phyloP scores from a whole-genome alignment of 2,888 invertebrate species.

The Hypena proboscidalis region DNA sequence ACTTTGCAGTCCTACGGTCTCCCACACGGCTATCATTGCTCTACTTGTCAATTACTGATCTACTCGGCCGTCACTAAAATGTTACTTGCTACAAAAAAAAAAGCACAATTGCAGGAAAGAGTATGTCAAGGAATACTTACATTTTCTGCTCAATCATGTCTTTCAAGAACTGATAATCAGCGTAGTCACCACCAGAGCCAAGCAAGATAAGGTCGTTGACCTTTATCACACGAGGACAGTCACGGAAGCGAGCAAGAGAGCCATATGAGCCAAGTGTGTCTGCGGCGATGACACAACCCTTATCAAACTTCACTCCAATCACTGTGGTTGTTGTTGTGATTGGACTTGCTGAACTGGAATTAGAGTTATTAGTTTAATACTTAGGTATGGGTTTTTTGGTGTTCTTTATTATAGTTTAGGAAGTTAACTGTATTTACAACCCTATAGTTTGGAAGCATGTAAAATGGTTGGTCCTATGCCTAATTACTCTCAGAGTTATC shows the following conservation, averaged over 20 bases:
- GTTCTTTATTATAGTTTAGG: too few relatives aligned
- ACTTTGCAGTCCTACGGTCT: too few relatives aligned
- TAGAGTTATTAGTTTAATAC: not conserved
- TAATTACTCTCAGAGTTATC: too few relatives aligned
- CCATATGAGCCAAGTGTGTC: constrained; percentile 98
- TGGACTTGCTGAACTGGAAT: constrained; percentile 83
- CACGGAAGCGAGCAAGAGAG: constrained; percentile 94
- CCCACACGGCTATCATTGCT: too few relatives aligned
- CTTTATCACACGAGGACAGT: constrained; percentile 93
- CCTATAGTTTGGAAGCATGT: too few relatives aligned
- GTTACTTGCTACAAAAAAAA: too few relatives aligned
- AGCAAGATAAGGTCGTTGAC: constrained; percentile 96
- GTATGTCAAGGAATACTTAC: constrained; percentile 79
- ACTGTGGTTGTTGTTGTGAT: constrained; percentile 97
- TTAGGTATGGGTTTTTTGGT: not conserved
- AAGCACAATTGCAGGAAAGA: too few relatives aligned
- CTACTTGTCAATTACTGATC: too few relatives aligned
- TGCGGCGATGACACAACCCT: constrained; percentile 95
- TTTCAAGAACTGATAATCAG: constrained; percentile 97
- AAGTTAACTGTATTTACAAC: too few relatives aligned
- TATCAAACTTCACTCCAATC: constrained; percentile 93
- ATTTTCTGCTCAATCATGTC: constrained; percentile 94
- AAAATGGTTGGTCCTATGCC: too few relatives aligned
- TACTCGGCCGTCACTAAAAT: too few relatives aligned
- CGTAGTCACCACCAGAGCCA: constrained; percentile 97